Conservation (phyloP, 2,797 vertebrate species). For the Xenentodon cancila region DNA sequence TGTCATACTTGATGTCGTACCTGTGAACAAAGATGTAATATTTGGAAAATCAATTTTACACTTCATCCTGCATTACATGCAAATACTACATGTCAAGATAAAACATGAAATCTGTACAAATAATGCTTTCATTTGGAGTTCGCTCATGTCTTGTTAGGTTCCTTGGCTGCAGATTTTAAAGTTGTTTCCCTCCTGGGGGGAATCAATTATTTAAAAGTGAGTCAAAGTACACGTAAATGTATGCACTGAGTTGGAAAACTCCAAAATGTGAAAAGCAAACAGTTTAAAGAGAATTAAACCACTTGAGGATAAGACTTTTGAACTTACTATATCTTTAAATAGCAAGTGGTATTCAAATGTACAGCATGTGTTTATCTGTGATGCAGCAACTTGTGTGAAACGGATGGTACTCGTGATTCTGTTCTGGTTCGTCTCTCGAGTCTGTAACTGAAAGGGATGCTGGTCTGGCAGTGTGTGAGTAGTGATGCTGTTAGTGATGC, state of each 20-base stretch:
- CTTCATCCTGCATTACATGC: constrained; percentile 5
- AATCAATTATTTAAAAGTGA: constrained; percentile 83
- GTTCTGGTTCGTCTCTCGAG: constrained; percentile 43
- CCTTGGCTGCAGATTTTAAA: constrained; percentile 14
- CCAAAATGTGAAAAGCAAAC: constrained; percentile 27
- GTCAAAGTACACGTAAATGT: constrained; percentile 60
- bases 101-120: constrained; percentile 6
- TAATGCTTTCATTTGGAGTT: constrained; percentile 7
- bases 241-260: constrained; percentile 64
- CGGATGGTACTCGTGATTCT: constrained; percentile 19
- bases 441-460: constrained; percentile 64
- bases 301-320: too few species aligned
- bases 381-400: neutral
- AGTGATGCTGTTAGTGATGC: constrained; percentile 9
- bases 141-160: constrained; percentile 1
- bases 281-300: too few species aligned
- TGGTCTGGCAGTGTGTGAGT: constrained; percentile 35
- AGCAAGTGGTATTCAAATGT: too few species aligned
- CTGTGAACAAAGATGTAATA: constrained; percentile 69
- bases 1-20: constrained; percentile 97
- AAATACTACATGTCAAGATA: constrained; percentile 17
- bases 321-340: too few species aligned
- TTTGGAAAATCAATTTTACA: constrained; percentile 6
- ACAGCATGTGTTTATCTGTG: too few species aligned
- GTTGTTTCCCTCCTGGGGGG: constrained; percentile 16